Evolutionary conservation across 2,888 invertebrate genomes (phyloP).

Genomic region (Carcina quercana): DNA sequence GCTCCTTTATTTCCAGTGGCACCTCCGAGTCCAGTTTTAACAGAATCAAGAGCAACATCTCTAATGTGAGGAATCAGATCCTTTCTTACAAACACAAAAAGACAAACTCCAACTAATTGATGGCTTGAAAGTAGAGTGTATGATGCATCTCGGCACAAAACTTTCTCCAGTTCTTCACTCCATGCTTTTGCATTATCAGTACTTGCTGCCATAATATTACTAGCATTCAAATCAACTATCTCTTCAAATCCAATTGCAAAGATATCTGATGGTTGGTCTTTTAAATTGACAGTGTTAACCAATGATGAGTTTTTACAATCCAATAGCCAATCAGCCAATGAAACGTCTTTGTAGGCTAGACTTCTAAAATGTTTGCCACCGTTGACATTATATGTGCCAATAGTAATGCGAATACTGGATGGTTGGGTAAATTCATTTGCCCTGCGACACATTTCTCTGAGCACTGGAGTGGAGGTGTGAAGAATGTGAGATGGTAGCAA

Average conservation of each 20-base stretch:
- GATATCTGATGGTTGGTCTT: slow-evolving; percentile 87
- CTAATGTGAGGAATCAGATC: slow-evolving; percentile 91
- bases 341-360: slow-evolving; percentile 93
- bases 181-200: slow-evolving; percentile 93
- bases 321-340: slow-evolving; percentile 91
- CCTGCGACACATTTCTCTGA: slow-evolving; percentile 89
- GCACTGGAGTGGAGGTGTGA: slow-evolving; percentile 88
- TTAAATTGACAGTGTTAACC: slow-evolving; percentile 59
- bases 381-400: slow-evolving; percentile 99
- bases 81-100: slow-evolving; percentile 95
- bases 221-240: slow-evolving; percentile 98
- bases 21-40: slow-evolving; percentile 98
- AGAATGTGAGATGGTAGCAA: slow-evolving; percentile 90
- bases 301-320: slow-evolving; percentile 81
- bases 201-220: slow-evolving; percentile 97
- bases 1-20: slow-evolving; percentile 99
- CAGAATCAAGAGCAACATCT: slow-evolving; percentile 95
- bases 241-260: slow-evolving; percentile 99
- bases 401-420: slow-evolving; percentile 83
- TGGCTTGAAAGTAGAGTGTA: slow-evolving; percentile 95
- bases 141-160: slow-evolving; percentile 88
- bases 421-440: slow-evolving; percentile 85
- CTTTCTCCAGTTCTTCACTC: slow-evolving; percentile 96
- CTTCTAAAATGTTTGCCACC: slow-evolving; percentile 99
- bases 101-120: slow-evolving; percentile 97